Evolutionary conservation across 2,797 vertebrate species (phyloP).

Genomic region (Leptatherina wallacei): DNA sequence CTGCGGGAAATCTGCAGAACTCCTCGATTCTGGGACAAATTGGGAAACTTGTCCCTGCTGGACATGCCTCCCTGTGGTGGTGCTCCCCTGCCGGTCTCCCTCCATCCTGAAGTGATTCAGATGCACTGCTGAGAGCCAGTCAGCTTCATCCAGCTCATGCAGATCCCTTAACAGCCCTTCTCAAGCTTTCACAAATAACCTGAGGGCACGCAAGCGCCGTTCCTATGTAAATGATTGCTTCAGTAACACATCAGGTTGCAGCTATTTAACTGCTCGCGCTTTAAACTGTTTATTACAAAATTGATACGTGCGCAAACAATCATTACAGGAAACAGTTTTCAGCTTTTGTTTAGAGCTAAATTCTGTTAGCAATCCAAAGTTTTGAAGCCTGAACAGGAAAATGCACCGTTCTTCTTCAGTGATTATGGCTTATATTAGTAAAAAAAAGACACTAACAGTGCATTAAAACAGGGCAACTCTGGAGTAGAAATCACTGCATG

Average conservation of each 20-base stretch:
- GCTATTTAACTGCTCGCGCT: slow-evolving; percentile 22
- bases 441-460: too few species aligned
- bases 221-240: slow-evolving; percentile 46
- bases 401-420: too few species aligned
- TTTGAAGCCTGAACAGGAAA: too few species aligned
- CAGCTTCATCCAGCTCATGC: slow-evolving; percentile 36
- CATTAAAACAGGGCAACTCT: too few species aligned
- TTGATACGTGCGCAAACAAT: background rate
- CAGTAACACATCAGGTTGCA: slow-evolving; percentile 20
- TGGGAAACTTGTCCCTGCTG: slow-evolving; percentile 46
- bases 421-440: too few species aligned
- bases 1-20: slow-evolving; percentile 31
- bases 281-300: background rate
- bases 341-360: too few species aligned
- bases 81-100: background rate
- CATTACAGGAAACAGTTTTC: too few species aligned
- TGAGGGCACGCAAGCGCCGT: slow-evolving; percentile 38
- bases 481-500: too few species aligned
- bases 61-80: slow-evolving; percentile 27
- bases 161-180: slow-evolving; percentile 56
- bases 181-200: slow-evolving; percentile 59
- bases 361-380: too few species aligned
- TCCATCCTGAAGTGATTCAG: slow-evolving; percentile 39
- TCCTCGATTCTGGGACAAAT: slow-evolving; percentile 37
- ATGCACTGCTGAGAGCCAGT: slow-evolving; percentile 15